Evolutionary conservation across 2,888 invertebrate genomes (phyloP), one percentile per base, ranked within the genome.

Genomic region (Microplitis manilae): DNA sequence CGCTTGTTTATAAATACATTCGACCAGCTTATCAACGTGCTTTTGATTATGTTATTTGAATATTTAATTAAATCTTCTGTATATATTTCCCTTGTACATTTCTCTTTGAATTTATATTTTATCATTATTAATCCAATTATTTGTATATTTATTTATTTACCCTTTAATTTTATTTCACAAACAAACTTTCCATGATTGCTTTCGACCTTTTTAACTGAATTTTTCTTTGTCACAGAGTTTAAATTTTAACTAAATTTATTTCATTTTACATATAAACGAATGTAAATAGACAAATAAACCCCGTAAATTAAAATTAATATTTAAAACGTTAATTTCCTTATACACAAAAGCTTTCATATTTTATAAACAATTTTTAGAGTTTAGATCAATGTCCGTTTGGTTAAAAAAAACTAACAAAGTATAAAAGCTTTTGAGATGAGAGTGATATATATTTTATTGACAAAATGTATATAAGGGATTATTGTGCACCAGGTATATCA

Each of bases 11-110:
- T 68, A 50, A 50, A 50, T 50, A 50, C 50, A 68, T 68, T 30
- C 13, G 9, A 60, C 30, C 15, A 20, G 60, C 59, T 70, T 30
- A 70, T 70, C 60, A 20, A 7, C 7, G 13, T 30, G 70, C 8
- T 59, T 70, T 60, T 60, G 30, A 60, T 70, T 70, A 70, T 70
- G 50, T 30, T 30, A 70, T 30, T 71, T n/a, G 39, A 38, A 71
- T 61, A 38, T 8, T n/a, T 38, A 61, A 69, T 69, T n/a, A 69
- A 50, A 69, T 50, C 20, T n/a, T 41, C 38, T 39, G 38, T 39
- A 38, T 39, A 50, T 20, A 41, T 69, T 50, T 50, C 20, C 13
- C 15, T 50, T 69, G 20, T 17, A 62, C 7, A 62, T 17, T 17
- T 62, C 20, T 62, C 62, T 62, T 62, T 62, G 15, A 13, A 67